Percentiles rank a stretch among this genome's conserved stretches.
These are phyloP conservation scores for Chrysemys picta DNA, from an alignment of 2,113 vertebrate genomes.

Conservation along the genomic window DNA sequence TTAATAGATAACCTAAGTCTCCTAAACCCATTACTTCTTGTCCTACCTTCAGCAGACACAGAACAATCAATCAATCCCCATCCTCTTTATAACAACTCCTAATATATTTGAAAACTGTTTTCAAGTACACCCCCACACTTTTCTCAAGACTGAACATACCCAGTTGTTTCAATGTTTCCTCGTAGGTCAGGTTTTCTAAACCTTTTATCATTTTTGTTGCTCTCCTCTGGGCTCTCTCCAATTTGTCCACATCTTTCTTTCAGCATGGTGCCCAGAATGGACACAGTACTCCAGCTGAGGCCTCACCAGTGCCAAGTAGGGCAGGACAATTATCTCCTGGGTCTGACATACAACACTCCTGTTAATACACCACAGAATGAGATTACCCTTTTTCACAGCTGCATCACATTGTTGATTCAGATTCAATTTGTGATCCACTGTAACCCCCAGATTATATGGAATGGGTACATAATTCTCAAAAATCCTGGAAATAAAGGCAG, in stretches of 20 bases:
- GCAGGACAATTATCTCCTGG: too few species aligned
- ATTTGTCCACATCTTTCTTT: too few species aligned
- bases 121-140: neutral
- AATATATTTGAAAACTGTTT: neutral
- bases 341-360: too few species aligned
- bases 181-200: neutral
- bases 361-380: too few species aligned
- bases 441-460: neutral
- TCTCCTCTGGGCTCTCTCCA: neutral
- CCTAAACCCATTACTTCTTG: neutral
- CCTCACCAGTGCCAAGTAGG: too few species aligned
- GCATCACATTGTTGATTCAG: too few species aligned
- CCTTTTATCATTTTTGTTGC: neutral
- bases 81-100: neutral
- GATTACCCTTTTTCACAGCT: too few species aligned
- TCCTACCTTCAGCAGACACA: neutral
- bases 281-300: too few species aligned
- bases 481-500: neutral
- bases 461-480: accelerated
- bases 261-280: too few species aligned
- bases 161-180: neutral
- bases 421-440: too few species aligned
- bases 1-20: neutral
- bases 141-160: neutral
- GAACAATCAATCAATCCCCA: neutral